Evolutionary conservation across 2,113 vertebrate species (phyloP).

Genomic region (Poeciliopsis prolifica): DNA sequence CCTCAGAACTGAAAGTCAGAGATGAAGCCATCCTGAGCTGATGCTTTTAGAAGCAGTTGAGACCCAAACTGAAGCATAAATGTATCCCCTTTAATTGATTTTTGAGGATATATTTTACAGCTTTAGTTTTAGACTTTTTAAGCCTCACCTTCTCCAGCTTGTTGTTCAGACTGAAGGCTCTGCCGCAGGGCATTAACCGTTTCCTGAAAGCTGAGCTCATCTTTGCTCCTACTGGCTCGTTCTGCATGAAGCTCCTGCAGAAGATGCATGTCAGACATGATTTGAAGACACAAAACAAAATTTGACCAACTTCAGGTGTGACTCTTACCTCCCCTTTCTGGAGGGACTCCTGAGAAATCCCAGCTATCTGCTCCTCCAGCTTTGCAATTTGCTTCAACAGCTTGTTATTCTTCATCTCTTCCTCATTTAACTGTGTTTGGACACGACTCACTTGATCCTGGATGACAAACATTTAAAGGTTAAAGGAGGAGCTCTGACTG

Average conservation of each 20-base stretch:
- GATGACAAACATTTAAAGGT: constrained; percentile 6
- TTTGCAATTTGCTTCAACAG: constrained; percentile 87
- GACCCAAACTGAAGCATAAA: too few species aligned
- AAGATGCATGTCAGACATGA: not conserved
- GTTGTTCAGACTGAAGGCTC: constrained; percentile 78
- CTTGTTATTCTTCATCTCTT: constrained; percentile 87
- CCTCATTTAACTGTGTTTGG: constrained; percentile 87
- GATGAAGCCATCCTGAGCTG: not conserved
- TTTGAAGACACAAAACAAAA: not conserved
- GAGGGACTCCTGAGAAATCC: constrained; percentile 79
- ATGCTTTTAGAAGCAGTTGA: too few species aligned
- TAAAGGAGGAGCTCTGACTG: not conserved
- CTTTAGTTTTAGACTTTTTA: too few species aligned
- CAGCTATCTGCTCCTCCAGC: constrained; percentile 86
- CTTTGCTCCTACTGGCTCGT: constrained; percentile 78
- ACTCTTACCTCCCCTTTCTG: constrained; percentile 67
- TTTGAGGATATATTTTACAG: too few species aligned
- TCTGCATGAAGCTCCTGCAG: constrained; percentile 87
- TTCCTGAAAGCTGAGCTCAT: constrained; percentile 80
- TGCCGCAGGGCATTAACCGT: constrained; percentile 80
- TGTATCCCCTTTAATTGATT: too few species aligned
- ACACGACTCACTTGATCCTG: constrained; percentile 86
- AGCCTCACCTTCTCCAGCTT: constrained; percentile 76
- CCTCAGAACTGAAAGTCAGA: constrained; percentile 80
- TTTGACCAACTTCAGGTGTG: not conserved